Conservation (phyloP, 2,113 vertebrate genomes). For the Gnathochromis pfefferi region DNA sequence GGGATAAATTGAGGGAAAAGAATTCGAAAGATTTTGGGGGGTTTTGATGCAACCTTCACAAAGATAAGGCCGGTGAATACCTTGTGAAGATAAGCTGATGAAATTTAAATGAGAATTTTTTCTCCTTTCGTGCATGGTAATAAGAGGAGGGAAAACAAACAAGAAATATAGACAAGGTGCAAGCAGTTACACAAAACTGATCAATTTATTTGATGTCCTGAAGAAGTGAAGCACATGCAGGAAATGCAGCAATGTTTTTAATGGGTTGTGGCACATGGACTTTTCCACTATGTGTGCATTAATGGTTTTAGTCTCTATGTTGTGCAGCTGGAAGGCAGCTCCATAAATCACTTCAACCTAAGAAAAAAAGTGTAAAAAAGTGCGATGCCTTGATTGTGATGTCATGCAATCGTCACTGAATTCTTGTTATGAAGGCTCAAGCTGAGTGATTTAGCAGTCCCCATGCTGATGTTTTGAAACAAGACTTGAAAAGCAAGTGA, state of each 20-base stretch:
- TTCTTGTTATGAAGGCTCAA: neutral
- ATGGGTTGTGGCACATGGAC: neutral
- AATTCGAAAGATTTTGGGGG: neutral
- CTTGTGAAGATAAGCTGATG: neutral
- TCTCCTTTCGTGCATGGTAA: accelerated
- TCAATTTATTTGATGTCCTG: neutral
- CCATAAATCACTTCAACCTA: neutral
- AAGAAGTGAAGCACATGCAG: neutral
- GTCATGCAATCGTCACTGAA: neutral
- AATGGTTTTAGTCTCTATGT: neutral
- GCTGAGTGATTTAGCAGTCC: neutral
- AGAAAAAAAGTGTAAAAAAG: neutral
- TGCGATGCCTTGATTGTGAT: neutral
- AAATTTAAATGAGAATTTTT: neutral
- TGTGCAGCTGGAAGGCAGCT: neutral
- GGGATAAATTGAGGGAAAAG: neutral
- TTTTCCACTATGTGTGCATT: neutral
- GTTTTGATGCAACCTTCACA: neutral
- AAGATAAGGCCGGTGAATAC: neutral
- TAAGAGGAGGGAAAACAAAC: neutral
- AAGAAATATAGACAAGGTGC: neutral
- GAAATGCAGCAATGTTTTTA: accelerated
- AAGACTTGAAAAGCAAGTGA: neutral
- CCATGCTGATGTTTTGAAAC: neutral
- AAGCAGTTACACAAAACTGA: neutral